Evolutionary conservation across 2,113 vertebrate genomes (phyloP).

Genomic region (Gymnorhina tibicen): DNA sequence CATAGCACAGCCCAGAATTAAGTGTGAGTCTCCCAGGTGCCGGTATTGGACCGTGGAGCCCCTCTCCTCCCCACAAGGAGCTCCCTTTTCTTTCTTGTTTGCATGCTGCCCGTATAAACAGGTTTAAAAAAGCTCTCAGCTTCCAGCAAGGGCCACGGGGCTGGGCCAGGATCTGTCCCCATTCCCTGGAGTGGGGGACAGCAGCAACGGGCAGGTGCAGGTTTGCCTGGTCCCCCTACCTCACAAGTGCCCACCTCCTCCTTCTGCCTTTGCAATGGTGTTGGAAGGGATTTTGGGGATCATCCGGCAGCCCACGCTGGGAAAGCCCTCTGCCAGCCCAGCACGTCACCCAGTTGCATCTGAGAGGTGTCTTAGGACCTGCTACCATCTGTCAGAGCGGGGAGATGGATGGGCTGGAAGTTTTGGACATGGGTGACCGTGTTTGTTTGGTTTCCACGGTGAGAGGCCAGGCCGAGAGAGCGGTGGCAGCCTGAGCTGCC

Average conservation of each 20-base stretch:
- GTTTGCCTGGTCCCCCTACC: background rate
- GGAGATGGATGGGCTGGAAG: background rate
- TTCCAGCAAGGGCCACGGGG: background rate
- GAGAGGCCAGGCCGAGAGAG: background rate
- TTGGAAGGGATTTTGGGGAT: background rate
- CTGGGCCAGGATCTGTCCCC: background rate
- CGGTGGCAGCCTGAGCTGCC: background rate
- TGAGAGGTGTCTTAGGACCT: background rate
- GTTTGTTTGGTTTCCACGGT: slow-evolving; percentile 40
- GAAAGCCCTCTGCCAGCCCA: background rate
- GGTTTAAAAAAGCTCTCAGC: background rate
- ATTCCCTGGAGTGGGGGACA: background rate
- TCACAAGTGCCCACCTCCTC: background rate
- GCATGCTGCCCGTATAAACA: background rate
- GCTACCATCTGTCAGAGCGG: background rate
- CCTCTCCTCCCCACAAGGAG: background rate
- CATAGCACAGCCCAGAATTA: background rate
- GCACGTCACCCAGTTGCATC: accelerated
- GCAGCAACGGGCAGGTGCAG: background rate
- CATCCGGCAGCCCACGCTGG: background rate
- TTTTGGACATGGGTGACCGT: background rate
- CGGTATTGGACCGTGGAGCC: background rate
- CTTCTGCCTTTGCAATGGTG: background rate
- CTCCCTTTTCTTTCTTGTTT: background rate
- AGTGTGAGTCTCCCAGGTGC: background rate